Conservation (phyloP, 2,888 invertebrate genomes). For the Drosophila peninsularis region DNA sequence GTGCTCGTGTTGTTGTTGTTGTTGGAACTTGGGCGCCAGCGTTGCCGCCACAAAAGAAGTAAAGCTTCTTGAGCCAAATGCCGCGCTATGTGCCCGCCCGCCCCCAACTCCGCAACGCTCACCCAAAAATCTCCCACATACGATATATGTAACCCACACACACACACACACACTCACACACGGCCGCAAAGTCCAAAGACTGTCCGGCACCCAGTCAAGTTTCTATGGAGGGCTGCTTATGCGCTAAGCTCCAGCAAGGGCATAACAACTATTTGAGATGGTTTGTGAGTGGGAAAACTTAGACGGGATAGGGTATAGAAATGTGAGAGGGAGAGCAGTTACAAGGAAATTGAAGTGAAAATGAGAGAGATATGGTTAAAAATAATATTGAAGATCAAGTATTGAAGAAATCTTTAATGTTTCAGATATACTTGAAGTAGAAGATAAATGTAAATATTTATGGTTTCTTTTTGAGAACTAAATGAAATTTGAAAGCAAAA, state of each 20-base stretch:
- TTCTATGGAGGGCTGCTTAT: conserved; percentile 37
- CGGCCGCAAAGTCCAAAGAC: conserved; percentile 54
- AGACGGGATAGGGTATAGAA: neutral
- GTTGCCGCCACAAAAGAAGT: conserved; percentile 74
- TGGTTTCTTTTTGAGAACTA: too few species aligned
- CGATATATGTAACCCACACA: conserved; percentile 18
- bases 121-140: conserved; percentile 24
- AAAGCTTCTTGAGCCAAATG: conserved; percentile 72
- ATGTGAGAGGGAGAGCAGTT: neutral
- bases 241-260: conserved; percentile 27
- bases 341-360: neutral
- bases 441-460: too few species aligned
- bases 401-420: too few species aligned
- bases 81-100: conserved; percentile 23
- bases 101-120: conserved; percentile 8
- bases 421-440: too few species aligned
- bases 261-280: neutral
- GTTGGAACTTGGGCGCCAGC: conserved; percentile 54
- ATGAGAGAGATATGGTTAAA: too few species aligned
- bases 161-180: neutral
- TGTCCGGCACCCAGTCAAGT: conserved; percentile 64
- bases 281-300: neutral
- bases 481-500: too few species aligned
- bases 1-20: neutral
- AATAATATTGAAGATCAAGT: neutral